A percentile compares a stretch with the other conserved stretches of the same genome.
Evolutionary conservation across 2,888 invertebrate genomes (phyloP).

Genomic region (Xestoiulus laeticollis): DNA sequence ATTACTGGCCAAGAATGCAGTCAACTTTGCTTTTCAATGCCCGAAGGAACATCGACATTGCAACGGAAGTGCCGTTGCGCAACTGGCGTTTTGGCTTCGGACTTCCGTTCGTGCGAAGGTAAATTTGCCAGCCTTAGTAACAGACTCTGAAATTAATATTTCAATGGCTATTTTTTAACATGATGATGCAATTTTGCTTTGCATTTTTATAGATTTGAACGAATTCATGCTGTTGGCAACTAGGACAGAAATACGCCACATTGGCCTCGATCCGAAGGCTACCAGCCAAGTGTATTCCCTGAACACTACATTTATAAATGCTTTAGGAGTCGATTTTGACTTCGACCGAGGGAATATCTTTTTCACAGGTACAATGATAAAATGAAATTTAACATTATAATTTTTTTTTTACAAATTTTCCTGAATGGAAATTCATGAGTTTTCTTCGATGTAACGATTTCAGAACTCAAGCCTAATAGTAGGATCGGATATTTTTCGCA

Average conservation of each 20-base stretch:
- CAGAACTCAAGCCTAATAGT: constrained; percentile 86
- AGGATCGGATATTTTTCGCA: constrained; percentile 84
- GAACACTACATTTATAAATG: constrained; percentile 83
- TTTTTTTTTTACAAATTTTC: not conserved
- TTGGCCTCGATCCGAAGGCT: constrained; percentile 85
- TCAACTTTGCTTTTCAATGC: constrained; percentile 94
- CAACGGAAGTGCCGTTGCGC: constrained; percentile 88
- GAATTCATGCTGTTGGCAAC: constrained; percentile 95
- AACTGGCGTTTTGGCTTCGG: constrained; percentile 78
- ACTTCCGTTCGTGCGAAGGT: constrained; percentile 74
- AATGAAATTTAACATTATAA: not conserved
- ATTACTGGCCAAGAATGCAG: constrained; percentile 74
- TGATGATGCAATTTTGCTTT: constrained; percentile 1
- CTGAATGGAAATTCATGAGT: not conserved
- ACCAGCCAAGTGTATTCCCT: constrained; percentile 86
- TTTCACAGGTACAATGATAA: constrained; percentile 73
- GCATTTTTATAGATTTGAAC: constrained; percentile 70
- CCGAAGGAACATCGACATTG: constrained; percentile 64
- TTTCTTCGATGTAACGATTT: constrained; percentile 35
- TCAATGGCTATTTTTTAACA: not conserved
- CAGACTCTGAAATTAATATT: not conserved
- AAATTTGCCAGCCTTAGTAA: constrained; percentile 49
- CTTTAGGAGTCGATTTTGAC: constrained; percentile 95
- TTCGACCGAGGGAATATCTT: constrained; percentile 85
- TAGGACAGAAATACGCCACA: constrained; percentile 89